These are phyloP conservation scores for Bubalus kerabau DNA, from an alignment of 2,113 vertebrate species.

Conservation along the genomic window DNA sequence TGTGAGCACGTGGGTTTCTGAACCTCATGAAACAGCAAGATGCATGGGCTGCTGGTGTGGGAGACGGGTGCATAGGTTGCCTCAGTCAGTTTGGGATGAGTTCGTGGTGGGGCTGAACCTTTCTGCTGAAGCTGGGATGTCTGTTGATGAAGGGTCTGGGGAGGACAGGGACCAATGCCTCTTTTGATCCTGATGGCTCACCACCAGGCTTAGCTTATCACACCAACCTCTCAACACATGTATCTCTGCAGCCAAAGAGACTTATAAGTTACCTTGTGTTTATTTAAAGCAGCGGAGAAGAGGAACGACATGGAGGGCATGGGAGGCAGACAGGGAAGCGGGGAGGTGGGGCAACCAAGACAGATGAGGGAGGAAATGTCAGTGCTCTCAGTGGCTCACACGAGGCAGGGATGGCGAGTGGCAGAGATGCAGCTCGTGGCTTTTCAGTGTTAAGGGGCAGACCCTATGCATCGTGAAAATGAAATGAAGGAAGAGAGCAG, in stretches of 20 bases:
- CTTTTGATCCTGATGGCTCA: accelerated
- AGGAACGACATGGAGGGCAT: accelerated
- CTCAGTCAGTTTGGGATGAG: not conserved
- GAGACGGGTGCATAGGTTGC: accelerated
- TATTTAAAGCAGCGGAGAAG: not conserved
- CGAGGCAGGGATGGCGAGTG: accelerated
- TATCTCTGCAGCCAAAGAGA: not conserved
- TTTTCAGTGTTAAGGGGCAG: not conserved
- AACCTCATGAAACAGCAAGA: accelerated
- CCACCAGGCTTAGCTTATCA: accelerated
- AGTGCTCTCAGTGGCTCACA: not conserved
- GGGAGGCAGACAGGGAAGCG: not conserved
- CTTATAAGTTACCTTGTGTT: not conserved
- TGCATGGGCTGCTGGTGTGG: accelerated
- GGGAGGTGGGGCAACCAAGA: accelerated
- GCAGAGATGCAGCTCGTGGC: not conserved
- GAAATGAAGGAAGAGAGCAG: not conserved
- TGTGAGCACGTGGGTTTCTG: not conserved
- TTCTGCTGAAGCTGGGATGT: too few species aligned
- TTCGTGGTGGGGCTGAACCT: not conserved
- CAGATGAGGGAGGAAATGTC: not conserved
- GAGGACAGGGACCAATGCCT: not conserved
- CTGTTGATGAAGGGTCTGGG: not conserved
- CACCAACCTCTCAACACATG: not conserved
- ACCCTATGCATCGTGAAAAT: not conserved